These are phyloP conservation scores for Drosophila merina DNA, from an alignment of 2,888 invertebrate species.

Conservation along the genomic window DNA sequence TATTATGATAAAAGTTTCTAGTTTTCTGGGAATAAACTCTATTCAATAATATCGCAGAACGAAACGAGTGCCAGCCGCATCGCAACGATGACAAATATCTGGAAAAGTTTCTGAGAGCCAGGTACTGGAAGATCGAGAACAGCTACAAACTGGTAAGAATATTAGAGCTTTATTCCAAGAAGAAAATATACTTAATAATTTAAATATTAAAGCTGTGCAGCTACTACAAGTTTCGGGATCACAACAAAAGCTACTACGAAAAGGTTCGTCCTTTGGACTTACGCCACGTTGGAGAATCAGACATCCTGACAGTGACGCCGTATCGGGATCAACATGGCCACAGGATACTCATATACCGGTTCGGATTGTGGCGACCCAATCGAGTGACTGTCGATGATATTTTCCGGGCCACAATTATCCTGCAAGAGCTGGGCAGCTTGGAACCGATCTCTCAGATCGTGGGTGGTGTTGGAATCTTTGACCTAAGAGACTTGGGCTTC, in stretches of 20 bases:
- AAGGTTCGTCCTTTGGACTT: constrained; percentile 88
- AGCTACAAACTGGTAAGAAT: constrained; percentile 88
- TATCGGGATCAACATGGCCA: constrained; percentile 90
- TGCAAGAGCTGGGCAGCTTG: constrained; percentile 89
- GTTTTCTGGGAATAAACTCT: not conserved
- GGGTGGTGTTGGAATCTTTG: constrained; percentile 91
- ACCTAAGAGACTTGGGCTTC: constrained; percentile 88
- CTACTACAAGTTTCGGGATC: constrained; percentile 90
- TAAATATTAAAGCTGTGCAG: constrained; percentile 85
- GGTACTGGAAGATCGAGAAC: constrained; percentile 88
- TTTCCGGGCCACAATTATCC: constrained; percentile 89
- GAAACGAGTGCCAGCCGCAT: constrained; percentile 90
- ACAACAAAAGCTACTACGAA: constrained; percentile 88
- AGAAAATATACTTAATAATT: not conserved
- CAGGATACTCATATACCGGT: constrained; percentile 88
- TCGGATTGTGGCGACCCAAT: constrained; percentile 91
- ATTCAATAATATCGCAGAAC: constrained; percentile 85
- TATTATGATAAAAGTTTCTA: not conserved
- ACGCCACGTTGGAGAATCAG: constrained; percentile 87
- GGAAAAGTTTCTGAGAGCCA: constrained; percentile 89
- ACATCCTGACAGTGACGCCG: constrained; percentile 89
- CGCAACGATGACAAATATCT: constrained; percentile 91
- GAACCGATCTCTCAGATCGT: constrained; percentile 91
- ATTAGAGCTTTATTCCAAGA: not conserved
- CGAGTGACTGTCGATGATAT: constrained; percentile 88